Conservation (phyloP, 2,113 vertebrate species). For the Pardalotus punctatus region DNA sequence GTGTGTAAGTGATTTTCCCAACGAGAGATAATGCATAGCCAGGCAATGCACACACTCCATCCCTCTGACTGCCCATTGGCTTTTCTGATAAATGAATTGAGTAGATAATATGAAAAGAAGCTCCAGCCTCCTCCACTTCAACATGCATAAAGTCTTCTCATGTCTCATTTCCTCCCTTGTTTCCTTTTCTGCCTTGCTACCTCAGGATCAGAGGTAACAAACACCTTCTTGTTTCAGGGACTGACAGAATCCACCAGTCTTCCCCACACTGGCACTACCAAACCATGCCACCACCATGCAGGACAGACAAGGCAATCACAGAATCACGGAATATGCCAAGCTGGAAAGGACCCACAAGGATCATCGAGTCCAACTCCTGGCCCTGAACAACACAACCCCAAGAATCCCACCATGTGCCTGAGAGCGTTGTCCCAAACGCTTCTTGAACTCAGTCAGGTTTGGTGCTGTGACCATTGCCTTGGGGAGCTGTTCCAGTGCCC, state of each 20-base stretch:
- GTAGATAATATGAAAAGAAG: background rate
- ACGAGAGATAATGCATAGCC: background rate
- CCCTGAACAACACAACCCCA: background rate
- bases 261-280: fast-evolving
- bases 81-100: background rate
- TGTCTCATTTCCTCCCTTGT: background rate
- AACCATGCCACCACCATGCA: background rate
- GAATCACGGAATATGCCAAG: background rate
- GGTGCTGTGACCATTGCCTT: fast-evolving
- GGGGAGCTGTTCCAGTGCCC: too few relatives aligned
- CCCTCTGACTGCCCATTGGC: background rate
- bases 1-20: background rate
- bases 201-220: background rate
- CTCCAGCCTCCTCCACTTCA: background rate
- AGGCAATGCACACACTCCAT: background rate
- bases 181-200: background rate
- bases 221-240: background rate
- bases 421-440: fast-evolving
- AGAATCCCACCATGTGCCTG: background rate
- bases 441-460: background rate
- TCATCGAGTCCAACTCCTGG: background rate
- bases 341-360: background rate
- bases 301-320: background rate
- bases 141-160: background rate
- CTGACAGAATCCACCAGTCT: background rate